Percentiles rank a stretch among this genome's conserved stretches.
Conservation (phyloP, 2,797 vertebrate species). For the Platyrinchus mystaceus region DNA sequence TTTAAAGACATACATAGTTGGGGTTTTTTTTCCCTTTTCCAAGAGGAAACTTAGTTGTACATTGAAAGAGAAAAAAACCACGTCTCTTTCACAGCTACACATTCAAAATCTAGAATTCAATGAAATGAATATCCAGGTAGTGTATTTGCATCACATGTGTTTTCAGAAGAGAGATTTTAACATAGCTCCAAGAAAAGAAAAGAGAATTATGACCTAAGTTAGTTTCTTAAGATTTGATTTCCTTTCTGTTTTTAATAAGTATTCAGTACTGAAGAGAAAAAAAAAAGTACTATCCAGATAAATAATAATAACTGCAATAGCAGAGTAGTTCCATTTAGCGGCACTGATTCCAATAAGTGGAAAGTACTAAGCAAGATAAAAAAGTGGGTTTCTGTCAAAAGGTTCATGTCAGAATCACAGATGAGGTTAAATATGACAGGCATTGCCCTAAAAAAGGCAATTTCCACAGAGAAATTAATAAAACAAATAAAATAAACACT, state of each 20-base stretch:
- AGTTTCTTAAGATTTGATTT: background rate
- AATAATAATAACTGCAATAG: background rate
- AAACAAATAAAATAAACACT: background rate
- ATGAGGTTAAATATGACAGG: background rate
- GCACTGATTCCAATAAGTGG: background rate
- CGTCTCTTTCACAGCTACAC: rapidly evolving
- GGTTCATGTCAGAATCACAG: background rate
- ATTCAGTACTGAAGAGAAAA: background rate
- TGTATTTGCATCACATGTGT: background rate
- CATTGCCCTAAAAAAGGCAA: background rate
- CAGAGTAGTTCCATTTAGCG: background rate
- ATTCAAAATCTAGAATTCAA: background rate
- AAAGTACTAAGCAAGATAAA: background rate
- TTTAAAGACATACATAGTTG: background rate
- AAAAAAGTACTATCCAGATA: background rate
- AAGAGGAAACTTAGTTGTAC: background rate
- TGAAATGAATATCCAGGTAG: background rate
- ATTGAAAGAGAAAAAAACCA: background rate
- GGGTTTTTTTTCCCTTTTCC: background rate
- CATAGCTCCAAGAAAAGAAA: background rate
- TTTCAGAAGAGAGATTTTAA: background rate
- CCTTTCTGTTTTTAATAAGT: background rate
- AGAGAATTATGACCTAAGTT: background rate
- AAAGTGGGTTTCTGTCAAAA: background rate
- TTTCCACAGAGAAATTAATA: background rate